phyloP scores from a whole-genome alignment of 2,888 invertebrate genomes.

The Emmelina monodactyla region DNA sequence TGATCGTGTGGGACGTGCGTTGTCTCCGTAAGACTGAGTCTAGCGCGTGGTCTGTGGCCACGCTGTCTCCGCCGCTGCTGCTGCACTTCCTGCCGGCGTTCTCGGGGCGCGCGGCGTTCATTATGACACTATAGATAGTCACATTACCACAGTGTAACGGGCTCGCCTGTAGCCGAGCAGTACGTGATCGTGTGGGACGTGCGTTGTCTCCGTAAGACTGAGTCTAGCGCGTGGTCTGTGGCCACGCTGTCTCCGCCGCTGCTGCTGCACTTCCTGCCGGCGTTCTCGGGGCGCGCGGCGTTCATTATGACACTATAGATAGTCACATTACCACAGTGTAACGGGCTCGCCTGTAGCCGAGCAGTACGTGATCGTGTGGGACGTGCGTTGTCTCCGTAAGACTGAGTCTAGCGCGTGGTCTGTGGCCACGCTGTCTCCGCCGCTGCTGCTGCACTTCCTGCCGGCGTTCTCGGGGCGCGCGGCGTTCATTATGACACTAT shows the following conservation, averaged over 20 bases:
- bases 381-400: conserved; percentile 84
- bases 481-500: no score
- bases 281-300: conserved; percentile 86
- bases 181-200: conserved; percentile 95
- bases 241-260: conserved; percentile 67
- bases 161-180: conserved; percentile 79
- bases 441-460: conserved; percentile 86
- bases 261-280: conserved; percentile 87
- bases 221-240: conserved; percentile 71
- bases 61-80: conserved; percentile 71
- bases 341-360: conserved; percentile 76
- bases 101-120: conserved; percentile 85
- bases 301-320: no score
- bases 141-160: conserved; percentile 36
- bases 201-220: conserved; percentile 78
- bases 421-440: conserved; percentile 47
- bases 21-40: conserved; percentile 80
- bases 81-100: conserved; percentile 90
- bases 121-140: no score
- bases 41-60: conserved; percentile 64
- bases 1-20: conserved; percentile 93
- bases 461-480: conserved; percentile 88
- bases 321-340: no score
- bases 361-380: conserved; percentile 92
- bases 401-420: conserved; percentile 74